Conservation (phyloP, 2,797 vertebrate species). For the Protonibea diacanthus region DNA sequence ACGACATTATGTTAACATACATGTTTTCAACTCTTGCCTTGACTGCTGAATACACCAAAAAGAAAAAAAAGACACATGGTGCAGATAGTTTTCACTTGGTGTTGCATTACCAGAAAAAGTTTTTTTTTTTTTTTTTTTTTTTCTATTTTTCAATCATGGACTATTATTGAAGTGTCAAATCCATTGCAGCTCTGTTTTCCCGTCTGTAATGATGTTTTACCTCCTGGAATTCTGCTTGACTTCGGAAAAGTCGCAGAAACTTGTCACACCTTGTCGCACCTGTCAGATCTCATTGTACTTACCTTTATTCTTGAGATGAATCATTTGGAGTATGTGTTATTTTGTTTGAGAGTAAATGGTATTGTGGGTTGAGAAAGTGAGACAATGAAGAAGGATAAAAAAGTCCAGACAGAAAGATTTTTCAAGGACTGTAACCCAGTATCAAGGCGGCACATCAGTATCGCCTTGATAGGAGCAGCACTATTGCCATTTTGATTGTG, state of each 20-base stretch:
- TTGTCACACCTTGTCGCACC: constrained; percentile 44
- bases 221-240: constrained; percentile 59
- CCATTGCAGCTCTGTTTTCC: constrained; percentile 41
- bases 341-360: constrained; percentile 37
- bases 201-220: constrained; percentile 49
- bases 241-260: constrained; percentile 54
- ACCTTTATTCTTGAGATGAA: constrained; percentile 45
- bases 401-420: constrained; percentile 15
- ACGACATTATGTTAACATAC: constrained; percentile 34
- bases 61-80: constrained; percentile 36
- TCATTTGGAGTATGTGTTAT: constrained; percentile 35
- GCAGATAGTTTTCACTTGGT: constrained; percentile 40
- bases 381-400: constrained; percentile 34
- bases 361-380: constrained; percentile 23
- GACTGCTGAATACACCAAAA: constrained; percentile 24
- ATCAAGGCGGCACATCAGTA: constrained; percentile 33
- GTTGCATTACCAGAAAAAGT: constrained; percentile 49
- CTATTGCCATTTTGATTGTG: constrained; percentile 5
- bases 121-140: constrained; percentile 7
- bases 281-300: constrained; percentile 51
- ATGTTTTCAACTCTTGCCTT: constrained; percentile 39
- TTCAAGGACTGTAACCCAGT: constrained; percentile 30
- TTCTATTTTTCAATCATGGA: constrained; percentile 53
- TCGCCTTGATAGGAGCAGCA: constrained; percentile 31
- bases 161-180: constrained; percentile 67